Conservation (phyloP, 1,140 invertebrate species). For the Caenorhabditis latens region DNA sequence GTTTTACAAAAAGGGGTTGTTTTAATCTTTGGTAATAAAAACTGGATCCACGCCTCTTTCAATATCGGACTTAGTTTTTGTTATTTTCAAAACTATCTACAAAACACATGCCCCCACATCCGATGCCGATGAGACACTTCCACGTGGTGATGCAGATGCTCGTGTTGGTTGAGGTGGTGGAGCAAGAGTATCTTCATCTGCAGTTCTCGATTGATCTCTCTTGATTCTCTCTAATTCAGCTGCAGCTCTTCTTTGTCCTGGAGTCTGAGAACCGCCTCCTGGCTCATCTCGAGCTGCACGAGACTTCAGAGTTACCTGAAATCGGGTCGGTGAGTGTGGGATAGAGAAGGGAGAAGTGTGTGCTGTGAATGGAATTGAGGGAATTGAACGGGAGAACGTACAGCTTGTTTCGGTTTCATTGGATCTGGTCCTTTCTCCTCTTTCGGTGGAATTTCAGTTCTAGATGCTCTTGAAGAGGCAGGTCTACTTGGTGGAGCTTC, state of each 20-base stretch:
- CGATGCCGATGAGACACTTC: neutral
- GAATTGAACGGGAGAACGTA: neutral
- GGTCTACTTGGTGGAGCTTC: constrained; percentile 39
- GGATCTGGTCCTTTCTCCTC: constrained; percentile 66
- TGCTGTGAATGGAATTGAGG: neutral
- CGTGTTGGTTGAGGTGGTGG: constrained; percentile 31
- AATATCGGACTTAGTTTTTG: too few species aligned
- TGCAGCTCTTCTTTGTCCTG: constrained; percentile 72
- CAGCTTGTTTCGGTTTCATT: constrained; percentile 73
- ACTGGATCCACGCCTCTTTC: too few species aligned
- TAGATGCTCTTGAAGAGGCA: constrained; percentile 35
- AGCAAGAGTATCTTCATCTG: constrained; percentile 58
- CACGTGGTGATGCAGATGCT: constrained; percentile 23
- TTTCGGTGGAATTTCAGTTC: constrained; percentile 47
- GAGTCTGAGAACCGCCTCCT: constrained; percentile 65
- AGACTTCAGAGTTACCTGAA: constrained; percentile 66
- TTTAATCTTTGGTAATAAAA: too few species aligned
- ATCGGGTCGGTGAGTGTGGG: constrained; percentile 15
- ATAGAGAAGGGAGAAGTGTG: neutral
- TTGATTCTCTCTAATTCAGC: constrained; percentile 74
- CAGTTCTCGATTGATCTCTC: constrained; percentile 70
- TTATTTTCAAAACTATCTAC: neutral
- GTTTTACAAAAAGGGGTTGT: too few species aligned
- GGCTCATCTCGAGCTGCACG: constrained; percentile 68
- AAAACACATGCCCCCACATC: constrained; percentile 44